Base-by-base conservation (phyloP, 2,797 vertebrate species). In the Oreonectes daqikongensis region DNA sequence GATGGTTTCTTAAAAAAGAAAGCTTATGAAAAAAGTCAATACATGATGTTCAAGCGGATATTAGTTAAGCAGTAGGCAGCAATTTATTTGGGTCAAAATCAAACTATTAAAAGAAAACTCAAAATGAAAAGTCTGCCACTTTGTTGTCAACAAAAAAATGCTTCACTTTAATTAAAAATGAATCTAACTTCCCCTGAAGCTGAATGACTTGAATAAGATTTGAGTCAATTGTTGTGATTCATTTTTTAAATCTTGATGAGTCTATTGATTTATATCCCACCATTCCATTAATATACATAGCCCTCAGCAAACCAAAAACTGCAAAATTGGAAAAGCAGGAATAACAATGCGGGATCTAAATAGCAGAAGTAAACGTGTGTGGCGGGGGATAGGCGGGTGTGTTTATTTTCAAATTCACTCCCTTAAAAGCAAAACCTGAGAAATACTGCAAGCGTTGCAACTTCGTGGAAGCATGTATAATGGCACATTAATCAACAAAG, bases 401-500 rank as follows among this genome's bases (percentile, higher is more conserved):
- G 82, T 76, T 72, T 35, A 78, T 82, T 81, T 59, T 79, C 15
- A 74, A 84, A 83, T 79, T 79, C 40, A 78, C 50, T 71, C 75
- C 70, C 50, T 83, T 83, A 70, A 75, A 40, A 69, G 66, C 83
- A 72, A 77, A 72, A 73, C 55, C 38, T 69, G 57, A 71, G 48
- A 46, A 74, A 84, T 85, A 83, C 68, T 86, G 87, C 87, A 81
- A 72, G 84, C 64, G 12, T 75, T 84, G 89, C 86, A 84, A 66
- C 78, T 85, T 76, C 66, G 60, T 28, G 35, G 65, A 70, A 87
- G 26, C 60, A 2, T 38, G 77, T 78, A 87, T 82, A 82, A 85
- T 70, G 81, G 84, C 86, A 90, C 28, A 44, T 84, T 82, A 87
- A 89, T 87, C 83, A 85, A 77, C 87, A 85, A 85, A 83, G 84